Conservation (phyloP, 2,113 vertebrate species). For the Sisor rabdophorus region DNA sequence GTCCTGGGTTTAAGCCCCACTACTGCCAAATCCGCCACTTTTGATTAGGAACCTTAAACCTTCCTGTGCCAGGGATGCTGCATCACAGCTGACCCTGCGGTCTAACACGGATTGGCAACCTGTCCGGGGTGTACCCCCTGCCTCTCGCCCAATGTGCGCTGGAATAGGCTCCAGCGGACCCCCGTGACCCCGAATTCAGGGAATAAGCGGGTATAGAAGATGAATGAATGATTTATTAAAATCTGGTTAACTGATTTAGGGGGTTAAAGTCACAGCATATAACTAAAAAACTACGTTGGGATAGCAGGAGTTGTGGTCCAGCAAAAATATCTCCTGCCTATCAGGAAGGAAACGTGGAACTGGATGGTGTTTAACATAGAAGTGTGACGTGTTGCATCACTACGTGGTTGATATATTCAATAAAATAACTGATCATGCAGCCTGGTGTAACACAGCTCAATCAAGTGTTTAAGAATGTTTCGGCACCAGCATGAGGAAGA, state of each 20-base stretch:
- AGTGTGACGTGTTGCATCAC: background rate
- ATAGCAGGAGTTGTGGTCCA: background rate
- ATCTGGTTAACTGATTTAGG: background rate
- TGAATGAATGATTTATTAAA: no score
- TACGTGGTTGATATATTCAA: background rate
- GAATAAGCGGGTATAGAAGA: no score
- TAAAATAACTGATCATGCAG: background rate
- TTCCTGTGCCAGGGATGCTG: no score
- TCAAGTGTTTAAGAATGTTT: background rate
- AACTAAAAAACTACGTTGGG: background rate
- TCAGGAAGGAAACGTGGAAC: background rate
- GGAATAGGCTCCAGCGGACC: no score
- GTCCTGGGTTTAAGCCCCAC: no score
- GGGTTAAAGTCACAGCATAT: background rate
- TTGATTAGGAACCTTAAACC: no score
- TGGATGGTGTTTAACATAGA: no score
- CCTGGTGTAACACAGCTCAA: background rate
- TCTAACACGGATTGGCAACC: no score
- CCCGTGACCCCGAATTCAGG: no score
- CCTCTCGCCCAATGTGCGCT: no score
- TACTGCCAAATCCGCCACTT: no score
- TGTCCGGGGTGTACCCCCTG: no score
- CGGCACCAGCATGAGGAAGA: conserved; percentile 26
- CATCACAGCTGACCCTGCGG: background rate
- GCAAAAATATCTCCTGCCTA: background rate